Conservation (phyloP, 2,888 invertebrate genomes). For the Acanthococcus lagerstroemiae region DNA sequence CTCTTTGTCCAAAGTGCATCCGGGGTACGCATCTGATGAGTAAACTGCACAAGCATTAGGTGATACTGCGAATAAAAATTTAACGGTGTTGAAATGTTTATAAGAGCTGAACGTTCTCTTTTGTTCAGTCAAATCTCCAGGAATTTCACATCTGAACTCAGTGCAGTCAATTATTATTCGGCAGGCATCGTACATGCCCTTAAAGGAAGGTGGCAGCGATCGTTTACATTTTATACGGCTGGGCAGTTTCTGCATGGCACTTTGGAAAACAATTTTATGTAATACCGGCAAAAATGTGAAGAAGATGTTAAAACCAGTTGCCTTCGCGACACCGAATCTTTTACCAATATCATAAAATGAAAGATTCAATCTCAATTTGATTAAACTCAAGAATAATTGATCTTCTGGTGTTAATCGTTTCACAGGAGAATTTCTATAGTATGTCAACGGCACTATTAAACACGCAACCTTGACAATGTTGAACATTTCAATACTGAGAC, state of each 20-base stretch:
- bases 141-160: constrained; percentile 15
- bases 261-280: constrained; percentile 7
- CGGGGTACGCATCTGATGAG: constrained; percentile 37
- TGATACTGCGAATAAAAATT: constrained; percentile 37
- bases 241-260: constrained; percentile 8
- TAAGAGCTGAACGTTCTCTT: constrained; percentile 35
- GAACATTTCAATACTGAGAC: neutral
- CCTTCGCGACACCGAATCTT: neutral
- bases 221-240: constrained; percentile 8
- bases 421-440: neutral
- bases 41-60: constrained; percentile 38
- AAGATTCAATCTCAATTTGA: constrained; percentile 26
- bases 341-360: neutral
- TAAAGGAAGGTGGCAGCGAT: constrained; percentile 13
- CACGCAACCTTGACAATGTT: neutral
- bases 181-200: constrained; percentile 5
- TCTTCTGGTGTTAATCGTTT: neutral
- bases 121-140: constrained; percentile 33
- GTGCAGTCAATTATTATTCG: constrained; percentile 21
- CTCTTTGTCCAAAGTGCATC: constrained; percentile 35
- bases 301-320: constrained; percentile 10
- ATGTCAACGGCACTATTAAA: neutral
- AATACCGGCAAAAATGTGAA: constrained; percentile 7
- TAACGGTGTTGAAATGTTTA: constrained; percentile 37
- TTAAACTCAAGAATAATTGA: constrained; percentile 19